These are phyloP conservation scores for Eupithecia insigniata DNA, from an alignment of 2,888 invertebrate species.

Conservation along the genomic window DNA sequence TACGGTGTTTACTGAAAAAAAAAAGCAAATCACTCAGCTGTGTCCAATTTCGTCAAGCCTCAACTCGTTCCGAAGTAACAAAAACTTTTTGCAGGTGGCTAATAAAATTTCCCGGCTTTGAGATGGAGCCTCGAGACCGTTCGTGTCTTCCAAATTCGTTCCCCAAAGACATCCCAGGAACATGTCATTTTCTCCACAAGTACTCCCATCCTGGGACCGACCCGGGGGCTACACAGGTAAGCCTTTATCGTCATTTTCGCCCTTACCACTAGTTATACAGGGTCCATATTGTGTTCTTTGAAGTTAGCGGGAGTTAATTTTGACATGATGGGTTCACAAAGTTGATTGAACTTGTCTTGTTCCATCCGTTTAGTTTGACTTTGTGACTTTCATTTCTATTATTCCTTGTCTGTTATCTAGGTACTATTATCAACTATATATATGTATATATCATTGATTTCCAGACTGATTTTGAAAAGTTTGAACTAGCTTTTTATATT, in stretches of 20 bases:
- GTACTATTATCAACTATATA: background rate
- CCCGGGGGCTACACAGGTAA: slow-evolving; percentile 82
- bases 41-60: background rate
- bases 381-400: background rate
- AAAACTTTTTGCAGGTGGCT: slow-evolving; percentile 86
- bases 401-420: background rate
- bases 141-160: slow-evolving; percentile 93
- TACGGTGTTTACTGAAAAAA: background rate
- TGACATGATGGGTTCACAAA: background rate
- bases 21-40: slow-evolving; percentile 4
- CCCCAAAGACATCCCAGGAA: slow-evolving; percentile 90
- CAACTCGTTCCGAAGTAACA: slow-evolving; percentile 32
- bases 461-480: background rate
- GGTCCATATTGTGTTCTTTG: slow-evolving; percentile 17
- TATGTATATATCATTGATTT: background rate
- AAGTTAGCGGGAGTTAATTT: slow-evolving; percentile 1
- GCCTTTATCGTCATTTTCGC: slow-evolving; percentile 28
- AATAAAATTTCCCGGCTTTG: slow-evolving; percentile 89
- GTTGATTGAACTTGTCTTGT: background rate
- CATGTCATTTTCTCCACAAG: slow-evolving; percentile 93
- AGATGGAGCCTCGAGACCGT: slow-evolving; percentile 89
- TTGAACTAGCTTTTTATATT: background rate
- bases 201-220: slow-evolving; percentile 90
- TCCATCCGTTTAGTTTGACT: background rate
- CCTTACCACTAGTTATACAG: slow-evolving; percentile 1